A percentile compares a stretch with the other conserved stretches of the same genome.
These are phyloP conservation scores for Intellagama lesueurii DNA, from an alignment of 2,797 vertebrate species.

Conservation along the genomic window DNA sequence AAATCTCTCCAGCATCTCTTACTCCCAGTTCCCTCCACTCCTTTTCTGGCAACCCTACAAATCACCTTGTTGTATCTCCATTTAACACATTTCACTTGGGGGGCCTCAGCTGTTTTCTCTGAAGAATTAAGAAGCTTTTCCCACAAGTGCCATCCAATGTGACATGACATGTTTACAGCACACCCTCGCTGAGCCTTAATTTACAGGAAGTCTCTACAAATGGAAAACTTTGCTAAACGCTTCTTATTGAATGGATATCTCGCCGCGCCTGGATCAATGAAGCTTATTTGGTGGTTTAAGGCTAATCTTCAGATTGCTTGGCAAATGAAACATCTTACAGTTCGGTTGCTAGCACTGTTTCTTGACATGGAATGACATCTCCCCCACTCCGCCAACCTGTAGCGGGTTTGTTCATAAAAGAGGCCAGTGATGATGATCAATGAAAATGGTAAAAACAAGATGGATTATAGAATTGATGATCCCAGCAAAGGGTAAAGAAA, in stretches of 20 bases:
- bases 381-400: conserved; percentile 21
- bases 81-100: conserved; percentile 18
- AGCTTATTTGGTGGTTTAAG: conserved; percentile 70
- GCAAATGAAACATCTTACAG: conserved; percentile 60
- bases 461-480: not conserved
- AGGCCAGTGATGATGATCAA: conserved; percentile 62
- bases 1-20: not conserved
- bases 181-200: conserved; percentile 66
- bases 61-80: conserved; percentile 13
- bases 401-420: conserved; percentile 63
- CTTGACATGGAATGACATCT: conserved; percentile 48
- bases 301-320: conserved; percentile 68
- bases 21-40: not conserved
- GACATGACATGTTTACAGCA: conserved; percentile 55
- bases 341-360: conserved; percentile 62
- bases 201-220: conserved; percentile 66
- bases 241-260: conserved; percentile 71
- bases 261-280: conserved; percentile 73
- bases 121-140: conserved; percentile 34
- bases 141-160: conserved; percentile 46
- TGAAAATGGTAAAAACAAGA: conserved; percentile 62
- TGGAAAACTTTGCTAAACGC: conserved; percentile 71
- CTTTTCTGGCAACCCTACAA: not conserved
- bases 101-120: conserved; percentile 5
- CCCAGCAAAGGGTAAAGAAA: not conserved